Percentiles rank a stretch among this genome's conserved stretches.
Evolutionary conservation across 2,888 invertebrate genomes (phyloP).

Genomic region (Neoaliturus tenellus): DNA sequence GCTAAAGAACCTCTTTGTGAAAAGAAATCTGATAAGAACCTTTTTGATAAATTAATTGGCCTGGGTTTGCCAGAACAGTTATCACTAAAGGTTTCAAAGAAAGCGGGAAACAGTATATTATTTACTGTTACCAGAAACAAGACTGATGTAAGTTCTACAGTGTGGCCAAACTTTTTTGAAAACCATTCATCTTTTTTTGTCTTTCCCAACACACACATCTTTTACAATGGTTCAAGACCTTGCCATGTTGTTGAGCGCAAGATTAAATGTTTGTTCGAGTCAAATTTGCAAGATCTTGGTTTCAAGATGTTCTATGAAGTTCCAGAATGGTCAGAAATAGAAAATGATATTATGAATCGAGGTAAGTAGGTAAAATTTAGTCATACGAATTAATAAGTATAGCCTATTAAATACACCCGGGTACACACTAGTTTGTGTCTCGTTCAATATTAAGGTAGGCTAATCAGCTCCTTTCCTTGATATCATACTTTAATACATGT

Average conservation of each 20-base stretch:
- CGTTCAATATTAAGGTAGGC: too few species aligned
- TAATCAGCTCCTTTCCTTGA: too few species aligned
- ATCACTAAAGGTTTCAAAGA: neutral
- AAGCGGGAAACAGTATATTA: neutral
- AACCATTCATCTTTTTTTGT: constrained; percentile 10
- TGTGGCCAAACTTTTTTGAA: constrained; percentile 51
- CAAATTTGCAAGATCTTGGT: constrained; percentile 6
- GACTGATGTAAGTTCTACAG: constrained; percentile 16
- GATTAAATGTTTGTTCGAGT: constrained; percentile 43
- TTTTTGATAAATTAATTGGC: neutral
- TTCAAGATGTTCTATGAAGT: constrained; percentile 34
- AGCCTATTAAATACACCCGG: too few species aligned
- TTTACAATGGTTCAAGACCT: constrained; percentile 10
- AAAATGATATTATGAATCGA: neutral
- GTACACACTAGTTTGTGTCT: too few species aligned
- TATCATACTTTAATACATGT: too few species aligned
- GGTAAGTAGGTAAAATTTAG: too few species aligned
- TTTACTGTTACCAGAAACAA: constrained; percentile 26
- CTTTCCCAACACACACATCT: neutral
- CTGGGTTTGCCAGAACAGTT: neutral
- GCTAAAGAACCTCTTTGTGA: neutral
- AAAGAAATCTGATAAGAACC: neutral
- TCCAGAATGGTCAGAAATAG: constrained; percentile 32
- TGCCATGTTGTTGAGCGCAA: constrained; percentile 26
- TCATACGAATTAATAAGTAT: too few species aligned